phyloP scores from a whole-genome alignment of 2,888 invertebrate genomes.

The Ophioninae sp. region DNA sequence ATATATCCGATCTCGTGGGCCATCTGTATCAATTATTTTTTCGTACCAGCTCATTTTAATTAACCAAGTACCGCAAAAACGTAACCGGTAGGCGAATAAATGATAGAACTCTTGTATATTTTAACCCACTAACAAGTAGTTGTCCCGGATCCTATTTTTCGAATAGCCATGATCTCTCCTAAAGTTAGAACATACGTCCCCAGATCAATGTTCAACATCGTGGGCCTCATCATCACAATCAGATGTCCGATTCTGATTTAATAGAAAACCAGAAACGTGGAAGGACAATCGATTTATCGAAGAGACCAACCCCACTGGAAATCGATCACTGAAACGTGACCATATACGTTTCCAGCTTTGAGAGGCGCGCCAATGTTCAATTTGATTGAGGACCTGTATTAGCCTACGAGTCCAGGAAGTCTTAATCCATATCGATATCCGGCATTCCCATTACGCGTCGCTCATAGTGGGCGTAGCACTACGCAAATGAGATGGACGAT shows the following conservation, averaged over 20 bases:
- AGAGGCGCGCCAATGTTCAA: neutral
- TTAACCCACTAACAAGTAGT: neutral
- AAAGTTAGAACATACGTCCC: neutral
- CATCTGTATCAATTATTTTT: neutral
- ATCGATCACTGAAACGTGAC: neutral
- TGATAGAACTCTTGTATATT: neutral
- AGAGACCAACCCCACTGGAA: neutral
- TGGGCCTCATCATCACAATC: neutral
- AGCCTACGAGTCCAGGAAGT: neutral
- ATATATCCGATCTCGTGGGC: neutral
- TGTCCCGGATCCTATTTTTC: neutral
- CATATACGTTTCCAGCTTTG: neutral
- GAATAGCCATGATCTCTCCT: neutral
- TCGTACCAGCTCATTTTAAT: neutral
- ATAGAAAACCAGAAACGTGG: neutral
- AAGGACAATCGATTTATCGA: neutral
- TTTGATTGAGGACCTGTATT: neutral
- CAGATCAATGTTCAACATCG: neutral
- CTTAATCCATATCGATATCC: neutral
- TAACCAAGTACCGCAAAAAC: neutral
- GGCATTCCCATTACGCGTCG: neutral
- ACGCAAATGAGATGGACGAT: neutral
- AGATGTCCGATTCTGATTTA: neutral
- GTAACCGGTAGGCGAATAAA: neutral
- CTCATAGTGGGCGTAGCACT: neutral